A percentile compares a stretch with the other conserved stretches of the same genome.
phyloP scores from a whole-genome alignment of 2,888 invertebrate species.

The Caenorhabditis wallacei region DNA sequence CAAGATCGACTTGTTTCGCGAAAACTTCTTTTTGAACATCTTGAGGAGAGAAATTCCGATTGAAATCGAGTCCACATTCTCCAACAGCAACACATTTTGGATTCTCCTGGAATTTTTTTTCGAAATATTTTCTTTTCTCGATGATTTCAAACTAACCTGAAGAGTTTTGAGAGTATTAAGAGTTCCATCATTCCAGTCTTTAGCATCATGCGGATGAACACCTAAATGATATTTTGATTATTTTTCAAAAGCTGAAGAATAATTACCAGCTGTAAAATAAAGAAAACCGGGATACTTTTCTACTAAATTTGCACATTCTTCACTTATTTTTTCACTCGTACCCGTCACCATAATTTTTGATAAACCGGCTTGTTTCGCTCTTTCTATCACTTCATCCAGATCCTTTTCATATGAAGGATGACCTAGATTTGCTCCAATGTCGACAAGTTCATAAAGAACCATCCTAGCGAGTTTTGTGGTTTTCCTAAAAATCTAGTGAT shows the following conservation, averaged over 20 bases:
- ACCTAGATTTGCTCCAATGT: constrained; percentile 81
- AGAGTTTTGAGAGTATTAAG: constrained; percentile 43
- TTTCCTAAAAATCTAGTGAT: constrained; percentile 13
- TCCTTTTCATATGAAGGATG: constrained; percentile 78
- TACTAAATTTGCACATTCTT: constrained; percentile 71
- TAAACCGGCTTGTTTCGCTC: constrained; percentile 79
- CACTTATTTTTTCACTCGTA: constrained; percentile 75
- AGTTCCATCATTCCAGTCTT: constrained; percentile 74
- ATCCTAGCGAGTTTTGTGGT: constrained; percentile 5
- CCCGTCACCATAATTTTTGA: constrained; percentile 81
- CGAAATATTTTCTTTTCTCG: neutral
- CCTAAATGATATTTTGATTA: constrained; percentile 59
- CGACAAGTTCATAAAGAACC: constrained; percentile 76
- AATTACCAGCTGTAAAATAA: constrained; percentile 81
- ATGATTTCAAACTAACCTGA: constrained; percentile 11
- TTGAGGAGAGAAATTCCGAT: constrained; percentile 94
- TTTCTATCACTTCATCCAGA: constrained; percentile 72
- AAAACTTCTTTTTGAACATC: constrained; percentile 92
- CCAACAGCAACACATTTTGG: constrained; percentile 95
- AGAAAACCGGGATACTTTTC: constrained; percentile 76
- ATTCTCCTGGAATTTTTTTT: constrained; percentile 85
- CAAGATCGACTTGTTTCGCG: constrained; percentile 89
- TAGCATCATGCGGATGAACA: constrained; percentile 82
- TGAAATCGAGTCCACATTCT: constrained; percentile 95
- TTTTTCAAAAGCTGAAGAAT: no score